Conservation (phyloP, 2,113 vertebrate genomes). For the Phaethon lepturus region DNA sequence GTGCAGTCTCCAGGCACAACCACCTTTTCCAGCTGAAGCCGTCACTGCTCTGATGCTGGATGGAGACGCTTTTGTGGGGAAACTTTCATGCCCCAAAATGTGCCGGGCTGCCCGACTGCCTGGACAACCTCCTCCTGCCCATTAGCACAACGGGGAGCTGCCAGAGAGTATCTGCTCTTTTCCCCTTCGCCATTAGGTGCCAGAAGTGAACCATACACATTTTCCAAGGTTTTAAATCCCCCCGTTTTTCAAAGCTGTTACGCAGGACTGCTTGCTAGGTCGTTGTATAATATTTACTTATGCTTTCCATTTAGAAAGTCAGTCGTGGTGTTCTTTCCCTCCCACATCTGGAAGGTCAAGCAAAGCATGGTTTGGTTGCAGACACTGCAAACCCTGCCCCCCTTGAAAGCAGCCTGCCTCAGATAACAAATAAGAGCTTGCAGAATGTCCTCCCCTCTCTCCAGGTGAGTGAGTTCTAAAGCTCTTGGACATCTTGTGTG, state of each 20-base stretch:
- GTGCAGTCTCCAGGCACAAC: background rate
- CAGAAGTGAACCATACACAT: background rate
- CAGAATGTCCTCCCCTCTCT: conserved; percentile 74
- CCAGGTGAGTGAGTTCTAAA: conserved; percentile 68
- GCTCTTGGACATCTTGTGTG: background rate
- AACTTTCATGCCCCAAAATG: background rate
- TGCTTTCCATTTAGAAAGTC: conserved; percentile 75
- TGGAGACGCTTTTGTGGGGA: background rate
- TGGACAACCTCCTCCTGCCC: background rate
- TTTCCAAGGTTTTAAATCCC: background rate
- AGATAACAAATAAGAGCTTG: conserved; percentile 77
- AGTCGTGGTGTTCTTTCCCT: conserved; percentile 73
- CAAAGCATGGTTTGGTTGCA: conserved; percentile 79
- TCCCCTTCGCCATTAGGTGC: background rate
- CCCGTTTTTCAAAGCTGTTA: background rate
- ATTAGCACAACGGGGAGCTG: background rate
- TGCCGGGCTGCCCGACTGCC: background rate
- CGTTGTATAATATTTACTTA: background rate
- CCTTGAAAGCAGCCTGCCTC: conserved; percentile 81
- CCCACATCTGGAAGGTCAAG: conserved; percentile 82
- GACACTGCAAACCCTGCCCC: conserved; percentile 76
- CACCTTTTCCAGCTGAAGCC: background rate
- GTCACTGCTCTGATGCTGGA: background rate
- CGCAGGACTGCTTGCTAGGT: background rate
- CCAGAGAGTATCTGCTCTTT: background rate